Evolutionary conservation across 2,888 invertebrate genomes (phyloP).

Genomic region (Coenonympha arcania): DNA sequence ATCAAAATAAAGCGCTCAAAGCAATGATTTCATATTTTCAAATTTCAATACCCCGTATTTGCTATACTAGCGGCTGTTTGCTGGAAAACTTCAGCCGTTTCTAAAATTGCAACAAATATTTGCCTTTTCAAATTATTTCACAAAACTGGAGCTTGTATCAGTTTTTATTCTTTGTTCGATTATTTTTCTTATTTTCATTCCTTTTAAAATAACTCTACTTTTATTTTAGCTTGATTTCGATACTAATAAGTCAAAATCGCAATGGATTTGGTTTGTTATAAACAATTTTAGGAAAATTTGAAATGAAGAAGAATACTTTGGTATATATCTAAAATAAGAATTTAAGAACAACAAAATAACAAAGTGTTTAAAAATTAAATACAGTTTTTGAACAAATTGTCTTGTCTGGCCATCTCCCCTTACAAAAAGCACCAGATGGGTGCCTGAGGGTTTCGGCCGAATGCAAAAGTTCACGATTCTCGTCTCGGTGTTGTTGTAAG

Average conservation of each 20-base stretch:
- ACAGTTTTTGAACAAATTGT: too few relatives aligned
- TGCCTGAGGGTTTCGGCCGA: background rate
- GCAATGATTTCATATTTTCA: constrained; percentile 17
- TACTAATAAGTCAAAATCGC: too few relatives aligned
- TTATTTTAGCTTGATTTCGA: too few relatives aligned
- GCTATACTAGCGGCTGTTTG: constrained; percentile 14
- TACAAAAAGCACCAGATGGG: background rate
- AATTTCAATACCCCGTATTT: constrained; percentile 19
- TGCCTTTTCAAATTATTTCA: constrained; percentile 11
- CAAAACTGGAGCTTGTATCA: background rate
- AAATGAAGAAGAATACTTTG: too few relatives aligned
- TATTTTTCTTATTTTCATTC: background rate
- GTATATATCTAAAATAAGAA: too few relatives aligned
- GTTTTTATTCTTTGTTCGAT: background rate
- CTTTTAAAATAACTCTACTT: too few relatives aligned
- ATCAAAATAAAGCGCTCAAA: constrained; percentile 7
- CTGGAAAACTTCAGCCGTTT: constrained; percentile 17
- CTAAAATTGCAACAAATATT: constrained; percentile 20
- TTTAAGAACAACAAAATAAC: too few relatives aligned
- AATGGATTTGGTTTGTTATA: too few relatives aligned
- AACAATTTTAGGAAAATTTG: too few relatives aligned
- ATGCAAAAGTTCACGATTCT: background rate
- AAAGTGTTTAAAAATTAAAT: too few relatives aligned
- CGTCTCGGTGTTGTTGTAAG: background rate
- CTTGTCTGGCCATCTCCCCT: too few relatives aligned